phyloP scores from a whole-genome alignment of 2,888 invertebrate species.

The Rhingia campestris region DNA sequence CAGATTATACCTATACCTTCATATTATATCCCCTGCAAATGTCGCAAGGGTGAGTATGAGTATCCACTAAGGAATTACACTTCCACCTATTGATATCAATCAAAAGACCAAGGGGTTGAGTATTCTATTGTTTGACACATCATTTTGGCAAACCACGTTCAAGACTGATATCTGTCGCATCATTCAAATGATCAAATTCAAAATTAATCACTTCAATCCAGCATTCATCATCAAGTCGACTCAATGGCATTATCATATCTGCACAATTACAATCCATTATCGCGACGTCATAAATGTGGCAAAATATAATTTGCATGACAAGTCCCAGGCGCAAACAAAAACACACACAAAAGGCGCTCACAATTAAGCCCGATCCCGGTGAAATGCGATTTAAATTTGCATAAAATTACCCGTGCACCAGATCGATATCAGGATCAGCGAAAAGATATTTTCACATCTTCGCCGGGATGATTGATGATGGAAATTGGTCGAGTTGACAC shows the following conservation, averaged over 20 bases:
- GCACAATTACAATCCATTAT: slow-evolving; percentile 70
- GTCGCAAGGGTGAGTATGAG: too few species aligned
- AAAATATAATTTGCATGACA: slow-evolving; percentile 73
- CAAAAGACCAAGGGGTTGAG: too few species aligned
- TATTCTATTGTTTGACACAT: too few species aligned
- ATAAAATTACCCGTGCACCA: slow-evolving; percentile 59
- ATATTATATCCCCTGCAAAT: too few species aligned
- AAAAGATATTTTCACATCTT: slow-evolving; percentile 55
- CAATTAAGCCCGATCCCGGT: slow-evolving; percentile 43
- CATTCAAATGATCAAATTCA: slow-evolving; percentile 54
- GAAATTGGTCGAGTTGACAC: slow-evolving; percentile 59
- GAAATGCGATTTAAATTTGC: slow-evolving; percentile 71
- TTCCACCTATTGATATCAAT: too few species aligned
- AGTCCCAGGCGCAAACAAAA: slow-evolving; percentile 67
- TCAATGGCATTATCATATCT: slow-evolving; percentile 47
- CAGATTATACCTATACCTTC: too few species aligned
- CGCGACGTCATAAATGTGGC: slow-evolving; percentile 72
- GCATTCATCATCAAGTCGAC: slow-evolving; percentile 36
- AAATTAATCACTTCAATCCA: slow-evolving; percentile 55
- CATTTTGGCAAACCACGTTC: background rate
- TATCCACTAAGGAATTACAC: too few species aligned
- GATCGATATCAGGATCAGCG: slow-evolving; percentile 60
- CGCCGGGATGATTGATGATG: slow-evolving; percentile 60
- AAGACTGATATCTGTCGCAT: slow-evolving; percentile 42
- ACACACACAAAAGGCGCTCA: slow-evolving; percentile 41